phyloP scores from a whole-genome alignment of 2,113 vertebrate genomes.

The Callionymus lyra region DNA sequence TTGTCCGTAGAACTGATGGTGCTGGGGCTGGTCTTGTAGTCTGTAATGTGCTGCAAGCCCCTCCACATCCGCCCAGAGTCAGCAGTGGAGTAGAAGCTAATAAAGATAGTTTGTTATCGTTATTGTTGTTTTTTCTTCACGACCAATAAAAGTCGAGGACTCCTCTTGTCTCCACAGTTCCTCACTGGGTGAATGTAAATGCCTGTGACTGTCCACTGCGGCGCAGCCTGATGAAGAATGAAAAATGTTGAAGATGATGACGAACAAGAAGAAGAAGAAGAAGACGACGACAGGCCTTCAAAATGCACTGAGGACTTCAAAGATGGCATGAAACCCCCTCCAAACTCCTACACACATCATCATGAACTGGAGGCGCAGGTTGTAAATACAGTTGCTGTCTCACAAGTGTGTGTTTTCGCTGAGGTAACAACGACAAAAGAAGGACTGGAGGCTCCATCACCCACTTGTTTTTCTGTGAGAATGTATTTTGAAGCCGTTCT shows the following conservation, averaged over 20 bases:
- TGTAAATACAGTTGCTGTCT: too few species aligned
- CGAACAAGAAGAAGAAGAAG: conserved; percentile 37
- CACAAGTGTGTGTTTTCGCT: too few species aligned
- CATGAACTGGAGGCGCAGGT: background rate
- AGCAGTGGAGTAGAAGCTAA: too few species aligned
- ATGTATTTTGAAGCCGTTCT: conserved; percentile 9
- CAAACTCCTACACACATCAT: conserved; percentile 9
- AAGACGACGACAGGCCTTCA: conserved; percentile 44
- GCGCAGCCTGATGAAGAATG: conserved; percentile 38
- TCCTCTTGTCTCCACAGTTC: conserved; percentile 33
- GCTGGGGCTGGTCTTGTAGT: too few species aligned
- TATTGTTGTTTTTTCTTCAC: too few species aligned
- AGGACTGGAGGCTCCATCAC: too few species aligned
- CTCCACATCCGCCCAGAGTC: too few species aligned
- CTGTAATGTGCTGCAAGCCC: too few species aligned
- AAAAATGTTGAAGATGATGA: conserved; percentile 22
- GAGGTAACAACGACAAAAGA: too few species aligned
- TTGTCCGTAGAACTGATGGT: too few species aligned
- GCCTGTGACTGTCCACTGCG: conserved; percentile 36
- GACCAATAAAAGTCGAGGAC: too few species aligned
- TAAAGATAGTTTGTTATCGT: too few species aligned
- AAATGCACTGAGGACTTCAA: conserved; percentile 45
- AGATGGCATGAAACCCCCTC: conserved; percentile 12
- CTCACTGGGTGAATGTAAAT: conserved; percentile 38
- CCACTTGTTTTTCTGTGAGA: conserved; percentile 45